Base-by-base conservation (phyloP, 2,797 vertebrate genomes). In the Onychomys torridus region DNA sequence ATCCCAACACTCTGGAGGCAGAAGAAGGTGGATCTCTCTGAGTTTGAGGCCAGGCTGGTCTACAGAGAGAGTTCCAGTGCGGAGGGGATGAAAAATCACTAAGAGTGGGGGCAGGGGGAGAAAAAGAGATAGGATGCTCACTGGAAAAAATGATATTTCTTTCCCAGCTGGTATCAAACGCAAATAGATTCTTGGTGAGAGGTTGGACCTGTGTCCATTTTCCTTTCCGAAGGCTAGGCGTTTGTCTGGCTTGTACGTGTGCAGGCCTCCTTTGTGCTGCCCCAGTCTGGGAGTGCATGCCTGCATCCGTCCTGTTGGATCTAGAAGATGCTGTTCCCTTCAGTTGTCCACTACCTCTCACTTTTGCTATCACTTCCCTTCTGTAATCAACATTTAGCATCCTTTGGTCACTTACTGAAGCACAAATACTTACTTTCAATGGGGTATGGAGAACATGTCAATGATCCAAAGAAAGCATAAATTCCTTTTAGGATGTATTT, bases 361-460 rank as follows among this genome's bases (percentile, higher is more conserved):
- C 29, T 65, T 61, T 34, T 49, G 12, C 11, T 19, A 8, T 34
- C 27, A 5, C 4, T 65, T 19, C 43, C 3, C 11, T 67, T 49
- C 43, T 67, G 17, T 19, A 76, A 34, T 55, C 21, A 89, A 9
- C 23, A 29, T 76, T 76, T 43, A 65, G 55, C 6, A 52, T 27
- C 59, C 85, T 69, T 75, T 12, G 89, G 25, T 43, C 43, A 12
- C 27, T 59, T 91, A 40, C 13, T 32, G 89, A 88, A 61, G 81
- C 46, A 82, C 27, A 75, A 59, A 69, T 94, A 91, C 87, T 52
- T 86, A 78, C 40, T 5, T 90, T 59, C 25, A 34, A 9, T 92
- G 81, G 25, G 32, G 0, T 89, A 8, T 57, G 5, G 13, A 91
- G 75, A 89, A 77, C 29, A 75, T 69, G 40, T 34, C 81, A 78